phyloP scores from a whole-genome alignment of 2,797 vertebrate species.

The Danio jaintianensis region DNA sequence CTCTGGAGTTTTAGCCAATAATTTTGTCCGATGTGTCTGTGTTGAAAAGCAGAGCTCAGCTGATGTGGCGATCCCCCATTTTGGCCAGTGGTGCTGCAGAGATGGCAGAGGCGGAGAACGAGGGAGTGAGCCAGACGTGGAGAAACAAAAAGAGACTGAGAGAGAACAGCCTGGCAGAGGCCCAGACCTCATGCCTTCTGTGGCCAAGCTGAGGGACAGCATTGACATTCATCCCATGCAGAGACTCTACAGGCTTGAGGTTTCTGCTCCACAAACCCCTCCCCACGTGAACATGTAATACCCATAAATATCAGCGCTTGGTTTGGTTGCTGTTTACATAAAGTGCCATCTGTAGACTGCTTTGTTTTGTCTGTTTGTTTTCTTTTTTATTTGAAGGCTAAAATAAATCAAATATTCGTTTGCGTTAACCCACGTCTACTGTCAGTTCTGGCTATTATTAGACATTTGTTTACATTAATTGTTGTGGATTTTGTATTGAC shows the following conservation, averaged over 20 bases:
- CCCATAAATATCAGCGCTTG: conserved; percentile 38
- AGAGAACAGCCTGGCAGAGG: conserved; percentile 47
- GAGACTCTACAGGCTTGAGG: conserved; percentile 54
- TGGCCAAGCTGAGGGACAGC: conserved; percentile 51
- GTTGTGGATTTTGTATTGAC: not conserved
- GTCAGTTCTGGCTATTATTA: not conserved
- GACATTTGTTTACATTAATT: not conserved
- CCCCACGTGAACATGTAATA: conserved; percentile 17
- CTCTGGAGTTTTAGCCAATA: not conserved
- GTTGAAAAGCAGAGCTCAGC: conserved; percentile 4
- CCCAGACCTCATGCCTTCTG: conserved; percentile 51
- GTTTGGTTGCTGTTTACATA: conserved; percentile 47
- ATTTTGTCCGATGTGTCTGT: not conserved
- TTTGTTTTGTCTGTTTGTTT: not conserved
- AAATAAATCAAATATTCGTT: conserved; percentile 5
- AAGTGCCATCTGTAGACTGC: conserved; percentile 22
- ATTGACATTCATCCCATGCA: conserved; percentile 66
- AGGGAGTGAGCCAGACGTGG: conserved; percentile 24
- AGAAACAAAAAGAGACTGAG: conserved; percentile 51
- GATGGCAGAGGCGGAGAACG: conserved; percentile 55
- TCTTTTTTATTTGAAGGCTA: not conserved
- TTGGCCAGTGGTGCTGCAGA: conserved; percentile 47
- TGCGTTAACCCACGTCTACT: not conserved
- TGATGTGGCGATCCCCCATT: conserved; percentile 35
- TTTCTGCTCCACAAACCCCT: conserved; percentile 53